Percentiles rank a stretch among this genome's conserved stretches.
Evolutionary conservation across 35 echinoderm and acorn worm genomes (phyloP).

Genomic region (Amphiura filiformis): DNA sequence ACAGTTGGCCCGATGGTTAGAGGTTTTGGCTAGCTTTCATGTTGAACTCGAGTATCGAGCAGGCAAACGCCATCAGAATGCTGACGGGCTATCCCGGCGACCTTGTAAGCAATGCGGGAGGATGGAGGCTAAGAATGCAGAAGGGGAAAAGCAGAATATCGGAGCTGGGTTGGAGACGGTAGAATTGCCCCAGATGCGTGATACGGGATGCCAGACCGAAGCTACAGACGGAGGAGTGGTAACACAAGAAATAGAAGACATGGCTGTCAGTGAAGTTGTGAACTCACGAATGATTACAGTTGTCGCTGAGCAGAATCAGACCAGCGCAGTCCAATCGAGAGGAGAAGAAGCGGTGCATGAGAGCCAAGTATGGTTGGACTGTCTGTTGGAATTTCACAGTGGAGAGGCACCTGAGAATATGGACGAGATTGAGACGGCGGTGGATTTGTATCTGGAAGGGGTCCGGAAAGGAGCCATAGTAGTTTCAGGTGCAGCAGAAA

Average conservation of each 20-base stretch:
- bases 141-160: background rate
- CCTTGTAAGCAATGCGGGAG: constrained; percentile 46
- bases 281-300: no score
- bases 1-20: constrained; percentile 59
- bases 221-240: constrained; percentile 10
- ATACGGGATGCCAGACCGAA: background rate
- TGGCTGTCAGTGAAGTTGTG: no score
- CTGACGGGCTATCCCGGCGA: constrained; percentile 36
- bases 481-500: no score
- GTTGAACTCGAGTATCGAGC: constrained; percentile 23
- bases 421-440: no score
- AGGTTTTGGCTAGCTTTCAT: constrained; percentile 38
- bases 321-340: no score
- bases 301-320: no score
- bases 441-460: no score
- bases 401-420: no score
- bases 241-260: no score
- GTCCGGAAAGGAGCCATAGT: no score
- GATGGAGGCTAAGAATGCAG: background rate
- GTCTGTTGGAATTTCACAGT: no score
- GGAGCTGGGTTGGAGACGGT: background rate
- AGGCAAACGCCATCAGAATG: constrained; percentile 43
- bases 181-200: background rate
- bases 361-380: background rate
- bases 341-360: background rate